phyloP scores from a whole-genome alignment of 2,888 invertebrate genomes.

The Eupithecia abbreviata region DNA sequence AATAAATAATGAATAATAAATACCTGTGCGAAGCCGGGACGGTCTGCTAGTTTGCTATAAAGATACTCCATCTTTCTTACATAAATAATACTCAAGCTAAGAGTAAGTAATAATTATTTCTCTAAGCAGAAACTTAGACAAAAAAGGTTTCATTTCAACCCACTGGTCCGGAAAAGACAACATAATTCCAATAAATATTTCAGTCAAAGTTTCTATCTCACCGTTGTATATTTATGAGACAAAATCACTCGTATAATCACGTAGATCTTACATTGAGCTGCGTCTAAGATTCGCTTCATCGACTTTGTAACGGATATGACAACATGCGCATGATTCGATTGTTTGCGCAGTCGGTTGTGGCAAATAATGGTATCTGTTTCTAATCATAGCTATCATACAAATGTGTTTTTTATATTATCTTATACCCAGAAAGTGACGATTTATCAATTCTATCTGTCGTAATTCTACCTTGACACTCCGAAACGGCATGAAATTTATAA shows the following conservation, averaged over 20 bases:
- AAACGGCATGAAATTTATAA: too few relatives aligned
- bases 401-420: not conserved
- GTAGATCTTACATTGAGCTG: constrained; percentile 48
- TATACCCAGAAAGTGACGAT: too few relatives aligned
- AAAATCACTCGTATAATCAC: constrained; percentile 27
- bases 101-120: not conserved
- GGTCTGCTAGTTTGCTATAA: too few relatives aligned
- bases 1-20: too few relatives aligned
- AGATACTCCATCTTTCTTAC: too few relatives aligned
- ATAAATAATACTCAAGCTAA: not conserved
- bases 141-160: constrained; percentile 2
- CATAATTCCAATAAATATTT: constrained; percentile 24
- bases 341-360: constrained; percentile 18
- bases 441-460: too few relatives aligned
- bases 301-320: constrained; percentile 61
- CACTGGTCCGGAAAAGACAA: constrained; percentile 21
- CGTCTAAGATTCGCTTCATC: constrained; percentile 57
- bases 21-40: too few relatives aligned
- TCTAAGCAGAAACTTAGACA: not conserved
- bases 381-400: not conserved
- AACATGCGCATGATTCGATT: constrained; percentile 45
- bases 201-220: constrained; percentile 29
- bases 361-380: constrained; percentile 9
- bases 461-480: too few relatives aligned
- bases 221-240: constrained; percentile 32